Base-by-base conservation (phyloP, 2,888 invertebrate species). In the Tetragonisca angustula region DNA sequence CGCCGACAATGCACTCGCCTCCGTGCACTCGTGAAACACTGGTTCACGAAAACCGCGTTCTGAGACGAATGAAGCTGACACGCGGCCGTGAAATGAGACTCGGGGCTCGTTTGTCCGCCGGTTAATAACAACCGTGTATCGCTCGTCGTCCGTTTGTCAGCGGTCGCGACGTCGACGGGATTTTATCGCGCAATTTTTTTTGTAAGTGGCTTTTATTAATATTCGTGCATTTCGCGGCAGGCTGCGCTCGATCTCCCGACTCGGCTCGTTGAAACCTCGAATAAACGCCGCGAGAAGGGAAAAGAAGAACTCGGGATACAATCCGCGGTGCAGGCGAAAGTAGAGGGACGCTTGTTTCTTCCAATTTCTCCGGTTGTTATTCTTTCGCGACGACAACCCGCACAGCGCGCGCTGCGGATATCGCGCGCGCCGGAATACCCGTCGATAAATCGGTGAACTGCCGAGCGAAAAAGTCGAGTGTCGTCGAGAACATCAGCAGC, bases 371-470 rank as follows among this genome's bases (percentile, higher is more conserved):
- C 24, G 75, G 76, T 78, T 65, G 78, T 81, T 85, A 79, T 77
- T 76, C 76, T 79, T 76, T 19, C 67, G 62, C 59, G 79, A 32
- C 83, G 78, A 83, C 83, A 75, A 78, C 32, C 71, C 59, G 68
- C 65, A 69, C 56, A 65, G 74, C 56, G 77, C 54, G 43, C 43
- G 43, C 43, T 43, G 43, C 24, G 43, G 72, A 61, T 56, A 32
- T 61, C 84, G 32, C 32, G 50, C 68, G 56, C 68, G 61, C 24
- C 64, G 6, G 79, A 71, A 76, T 83, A 64, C 36, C n/a, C 73
- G 36, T 83, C 76, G 79, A 85, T 83, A 83, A 83, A 85, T 85
- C 83, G 65, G 24, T 21, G 64, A 19, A 19, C 52, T 61, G 74
- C 43, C 59, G 59, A 68, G 27, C 61, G 76, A 71, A 59, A 27